phyloP scores from a whole-genome alignment of 1,140 invertebrate genomes.

The Microplitis demolitor region DNA sequence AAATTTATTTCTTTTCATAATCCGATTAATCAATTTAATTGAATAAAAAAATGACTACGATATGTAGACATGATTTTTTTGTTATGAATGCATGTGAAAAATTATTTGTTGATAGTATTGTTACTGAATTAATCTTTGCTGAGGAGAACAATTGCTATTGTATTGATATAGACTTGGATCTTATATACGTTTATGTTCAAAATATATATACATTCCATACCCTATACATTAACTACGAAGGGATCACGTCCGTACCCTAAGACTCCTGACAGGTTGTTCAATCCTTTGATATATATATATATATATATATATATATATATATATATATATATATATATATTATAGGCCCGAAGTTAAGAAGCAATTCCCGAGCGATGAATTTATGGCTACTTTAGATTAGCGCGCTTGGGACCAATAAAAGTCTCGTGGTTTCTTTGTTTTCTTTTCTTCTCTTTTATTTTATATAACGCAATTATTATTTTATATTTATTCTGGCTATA shows the following conservation, averaged over 20 bases:
- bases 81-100: too few relatives aligned
- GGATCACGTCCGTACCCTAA: constrained; percentile 35
- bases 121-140: too few relatives aligned
- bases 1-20: too few relatives aligned
- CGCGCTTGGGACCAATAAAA: constrained; percentile 44
- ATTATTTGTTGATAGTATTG: too few relatives aligned
- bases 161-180: too few relatives aligned
- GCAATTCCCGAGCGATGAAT: constrained; percentile 47
- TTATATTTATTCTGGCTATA: neutral
- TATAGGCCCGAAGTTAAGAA: constrained; percentile 40
- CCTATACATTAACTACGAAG: neutral
- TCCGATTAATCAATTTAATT: too few relatives aligned
- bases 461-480: neutral
- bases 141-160: too few relatives aligned
- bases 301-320: neutral
- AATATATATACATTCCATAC: neutral
- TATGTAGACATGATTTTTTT: too few relatives aligned
- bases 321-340: too few relatives aligned
- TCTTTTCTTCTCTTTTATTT: constrained; percentile 6
- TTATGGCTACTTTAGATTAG: constrained; percentile 47
- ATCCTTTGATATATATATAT: constrained; percentile 9
- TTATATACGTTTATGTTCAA: too few relatives aligned
- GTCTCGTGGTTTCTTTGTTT: constrained; percentile 27
- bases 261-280: constrained; percentile 36
- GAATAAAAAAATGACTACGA: too few relatives aligned